Evolutionary conservation across 2,888 invertebrate genomes (phyloP).

Genomic region (Acanthosepion esculentum): DNA sequence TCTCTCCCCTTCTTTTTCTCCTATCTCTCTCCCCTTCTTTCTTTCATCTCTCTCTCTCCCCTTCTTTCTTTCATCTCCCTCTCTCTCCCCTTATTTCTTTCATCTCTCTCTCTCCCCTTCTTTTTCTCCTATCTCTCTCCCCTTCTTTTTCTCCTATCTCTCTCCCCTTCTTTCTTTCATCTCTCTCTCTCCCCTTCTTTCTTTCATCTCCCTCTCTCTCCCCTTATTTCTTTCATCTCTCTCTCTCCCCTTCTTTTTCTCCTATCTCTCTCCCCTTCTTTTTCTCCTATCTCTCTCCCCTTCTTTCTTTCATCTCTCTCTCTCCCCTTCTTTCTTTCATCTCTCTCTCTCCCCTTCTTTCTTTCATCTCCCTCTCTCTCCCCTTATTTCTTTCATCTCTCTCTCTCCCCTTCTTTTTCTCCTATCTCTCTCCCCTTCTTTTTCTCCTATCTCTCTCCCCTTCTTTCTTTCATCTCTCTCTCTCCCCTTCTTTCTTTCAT

Average conservation of each 20-base stretch:
- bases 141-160: neutral
- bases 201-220: too few relatives aligned
- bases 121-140: too few relatives aligned
- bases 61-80: neutral
- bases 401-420: too few relatives aligned
- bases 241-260: neutral
- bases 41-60: neutral
- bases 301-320: neutral
- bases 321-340: neutral
- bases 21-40: neutral
- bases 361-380: neutral
- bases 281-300: neutral
- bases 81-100: neutral
- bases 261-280: too few relatives aligned
- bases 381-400: too few relatives aligned
- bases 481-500: too few relatives aligned
- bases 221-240: accelerated
- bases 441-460: too few relatives aligned
- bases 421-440: too few relatives aligned
- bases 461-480: too few relatives aligned
- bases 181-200: too few relatives aligned
- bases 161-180: neutral
- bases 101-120: neutral
- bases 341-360: accelerated
- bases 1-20: neutral